phyloP scores from a whole-genome alignment of 1,140 invertebrate genomes.

The Ridgeia piscesae region DNA sequence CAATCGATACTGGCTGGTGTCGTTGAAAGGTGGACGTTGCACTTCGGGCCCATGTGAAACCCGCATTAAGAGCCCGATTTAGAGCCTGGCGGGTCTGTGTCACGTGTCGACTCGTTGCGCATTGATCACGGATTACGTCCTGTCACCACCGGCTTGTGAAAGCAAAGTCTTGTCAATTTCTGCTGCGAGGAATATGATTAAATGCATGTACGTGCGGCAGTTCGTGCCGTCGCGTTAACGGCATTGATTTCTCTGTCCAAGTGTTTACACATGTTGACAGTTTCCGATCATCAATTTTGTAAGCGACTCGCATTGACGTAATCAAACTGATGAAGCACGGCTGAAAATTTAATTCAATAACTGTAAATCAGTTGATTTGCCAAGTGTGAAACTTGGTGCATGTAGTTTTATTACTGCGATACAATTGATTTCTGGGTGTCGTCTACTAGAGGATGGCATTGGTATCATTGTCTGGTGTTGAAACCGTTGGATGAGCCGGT shows the following conservation, averaged over 20 bases:
- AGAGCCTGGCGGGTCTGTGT: not conserved
- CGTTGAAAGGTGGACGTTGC: not conserved
- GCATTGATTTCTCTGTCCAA: not conserved
- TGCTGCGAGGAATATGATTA: not conserved
- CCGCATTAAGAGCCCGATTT: not conserved
- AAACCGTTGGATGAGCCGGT: not conserved
- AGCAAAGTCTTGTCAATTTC: not conserved
- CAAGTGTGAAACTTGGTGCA: not conserved
- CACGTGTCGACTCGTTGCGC: not conserved
- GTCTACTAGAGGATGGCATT: no score
- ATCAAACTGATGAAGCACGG: not conserved
- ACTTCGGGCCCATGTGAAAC: not conserved
- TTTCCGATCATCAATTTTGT: not conserved
- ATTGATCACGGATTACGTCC: not conserved
- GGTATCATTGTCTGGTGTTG: not conserved
- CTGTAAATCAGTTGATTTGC: not conserved
- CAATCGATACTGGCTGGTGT: not conserved
- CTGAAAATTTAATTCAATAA: not conserved
- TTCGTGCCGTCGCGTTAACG: not conserved
- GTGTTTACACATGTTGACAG: not conserved
- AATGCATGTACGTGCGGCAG: not conserved
- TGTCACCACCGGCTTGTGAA: not conserved
- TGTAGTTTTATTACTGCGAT: not conserved
- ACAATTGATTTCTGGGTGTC: not conserved
- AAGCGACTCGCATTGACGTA: not conserved